Conservation (phyloP, 2,113 vertebrate species). For the Tautogolabrus adspersus region DNA sequence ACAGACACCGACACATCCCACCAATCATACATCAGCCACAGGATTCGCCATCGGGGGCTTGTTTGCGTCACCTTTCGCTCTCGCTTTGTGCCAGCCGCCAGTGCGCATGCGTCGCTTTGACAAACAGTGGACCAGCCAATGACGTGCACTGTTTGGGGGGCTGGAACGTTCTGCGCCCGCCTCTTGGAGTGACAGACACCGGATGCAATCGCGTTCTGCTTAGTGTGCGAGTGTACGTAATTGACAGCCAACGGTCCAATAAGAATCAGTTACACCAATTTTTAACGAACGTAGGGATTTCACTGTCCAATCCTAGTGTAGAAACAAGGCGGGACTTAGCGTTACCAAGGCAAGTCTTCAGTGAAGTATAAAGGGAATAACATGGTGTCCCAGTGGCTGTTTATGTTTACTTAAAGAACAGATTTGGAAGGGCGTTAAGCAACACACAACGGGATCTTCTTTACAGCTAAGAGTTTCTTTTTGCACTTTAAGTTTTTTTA, state of each 20-base stretch:
- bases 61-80: slow-evolving; percentile 65
- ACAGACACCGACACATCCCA: background rate
- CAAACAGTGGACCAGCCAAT: slow-evolving; percentile 63
- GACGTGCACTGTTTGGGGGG: slow-evolving; percentile 54
- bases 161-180: slow-evolving; percentile 21
- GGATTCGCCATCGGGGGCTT: slow-evolving; percentile 46
- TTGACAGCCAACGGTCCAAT: slow-evolving; percentile 63
- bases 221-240: slow-evolving; percentile 67
- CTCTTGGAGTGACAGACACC: slow-evolving; percentile 33
- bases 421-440: slow-evolving; percentile 42
- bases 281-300: background rate
- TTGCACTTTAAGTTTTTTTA: slow-evolving; percentile 52
- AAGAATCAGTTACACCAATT: background rate
- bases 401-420: slow-evolving; percentile 81
- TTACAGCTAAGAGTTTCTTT: slow-evolving; percentile 14
- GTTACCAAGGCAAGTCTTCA: slow-evolving; percentile 80
- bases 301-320: slow-evolving; percentile 73
- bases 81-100: background rate
- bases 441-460: slow-evolving; percentile 16
- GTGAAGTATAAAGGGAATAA: slow-evolving; percentile 82
- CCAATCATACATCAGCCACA: slow-evolving; percentile 48
- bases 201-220: slow-evolving; percentile 72
- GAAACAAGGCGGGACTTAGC: slow-evolving; percentile 75
- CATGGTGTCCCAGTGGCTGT: slow-evolving; percentile 81
- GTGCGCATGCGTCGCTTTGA: slow-evolving; percentile 58